These are phyloP conservation scores for Dimorphilus gyrociliatus DNA, from an alignment of 2,888 invertebrate species.

Conservation along the genomic window DNA sequence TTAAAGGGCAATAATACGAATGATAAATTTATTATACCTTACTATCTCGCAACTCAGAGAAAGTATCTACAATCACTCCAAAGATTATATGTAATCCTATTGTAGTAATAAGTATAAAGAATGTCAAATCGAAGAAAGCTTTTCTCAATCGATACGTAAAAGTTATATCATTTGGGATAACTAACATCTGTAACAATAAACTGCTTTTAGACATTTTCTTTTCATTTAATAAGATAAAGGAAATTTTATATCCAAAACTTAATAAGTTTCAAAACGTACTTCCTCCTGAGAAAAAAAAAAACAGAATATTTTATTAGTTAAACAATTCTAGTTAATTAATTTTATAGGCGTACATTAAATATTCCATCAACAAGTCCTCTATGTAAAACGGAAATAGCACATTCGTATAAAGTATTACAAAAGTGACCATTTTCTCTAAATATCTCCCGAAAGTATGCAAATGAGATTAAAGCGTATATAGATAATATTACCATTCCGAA, in stretches of 20 bases:
- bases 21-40: constrained; percentile 19
- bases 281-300: too few species aligned
- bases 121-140: constrained; percentile 33
- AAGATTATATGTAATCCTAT: constrained; percentile 40
- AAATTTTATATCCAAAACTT: too few species aligned
- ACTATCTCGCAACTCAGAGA: constrained; percentile 36
- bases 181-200: too few species aligned
- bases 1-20: too few species aligned
- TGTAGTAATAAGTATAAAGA: constrained; percentile 39
- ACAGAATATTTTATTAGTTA: too few species aligned
- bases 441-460: background rate
- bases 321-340: too few species aligned
- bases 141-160: too few species aligned
- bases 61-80: constrained; percentile 39
- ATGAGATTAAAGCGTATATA: background rate
- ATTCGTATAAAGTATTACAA: constrained; percentile 1
- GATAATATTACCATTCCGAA: background rate
- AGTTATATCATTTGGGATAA: too few species aligned
- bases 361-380: background rate
- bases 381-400: background rate
- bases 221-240: too few species aligned
- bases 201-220: too few species aligned
- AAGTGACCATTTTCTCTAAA: background rate
- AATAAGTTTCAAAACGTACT: too few species aligned
- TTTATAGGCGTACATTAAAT: too few species aligned